Base-by-base conservation (phyloP, 2,888 invertebrate genomes). In the Cenopis cana region DNA sequence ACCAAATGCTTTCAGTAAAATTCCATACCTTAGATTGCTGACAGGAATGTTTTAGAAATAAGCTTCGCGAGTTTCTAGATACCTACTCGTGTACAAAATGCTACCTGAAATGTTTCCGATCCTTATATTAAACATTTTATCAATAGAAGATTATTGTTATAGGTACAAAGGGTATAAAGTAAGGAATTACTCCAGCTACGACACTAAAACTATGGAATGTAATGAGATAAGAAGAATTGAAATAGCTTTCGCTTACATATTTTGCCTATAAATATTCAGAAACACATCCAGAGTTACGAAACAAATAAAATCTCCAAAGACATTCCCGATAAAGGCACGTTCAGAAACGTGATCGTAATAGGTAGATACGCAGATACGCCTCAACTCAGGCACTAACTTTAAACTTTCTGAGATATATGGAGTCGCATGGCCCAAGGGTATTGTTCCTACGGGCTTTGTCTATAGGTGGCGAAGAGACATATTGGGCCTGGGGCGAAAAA, bases 381-480 rank as follows among this genome's bases (percentile, higher is more conserved):
- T 65, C 60, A 71, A 71, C 71, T 71, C 66, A 1, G 61, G 66
- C 71, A 71, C 71, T 71, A 67, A 71, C 60, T 71, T 71, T 71
- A 71, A 71, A 71, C 71, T 71, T 71, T 60, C 38, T 20, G 71
- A 60, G 66, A 67, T 67, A 67, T 67, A 71, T 71, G 71, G 71
- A 71, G 55, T 60, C 61, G 61, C n/a, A 60, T 20, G 50, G 36
- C 70, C 66, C 66, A 10, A 55, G 55, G 66, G 71, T 18, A 66
- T 67, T 61, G 55, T 61, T 67, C 71, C 66, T 67, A n/a, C 60
- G 71, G 49, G 71, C 60, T 18, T 71, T 67, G 66, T 71, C 71
- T 71, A 61, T 71, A 61, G 66, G 52, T 60, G 70, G 12, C 60
- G 33, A 41, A 33, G 60, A 66, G 65, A 66, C 50, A 18, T 61